Percentiles rank a stretch among this genome's conserved stretches.
Conservation (phyloP, 2,113 vertebrate genomes). For the Pelecanoides urinatrix region DNA sequence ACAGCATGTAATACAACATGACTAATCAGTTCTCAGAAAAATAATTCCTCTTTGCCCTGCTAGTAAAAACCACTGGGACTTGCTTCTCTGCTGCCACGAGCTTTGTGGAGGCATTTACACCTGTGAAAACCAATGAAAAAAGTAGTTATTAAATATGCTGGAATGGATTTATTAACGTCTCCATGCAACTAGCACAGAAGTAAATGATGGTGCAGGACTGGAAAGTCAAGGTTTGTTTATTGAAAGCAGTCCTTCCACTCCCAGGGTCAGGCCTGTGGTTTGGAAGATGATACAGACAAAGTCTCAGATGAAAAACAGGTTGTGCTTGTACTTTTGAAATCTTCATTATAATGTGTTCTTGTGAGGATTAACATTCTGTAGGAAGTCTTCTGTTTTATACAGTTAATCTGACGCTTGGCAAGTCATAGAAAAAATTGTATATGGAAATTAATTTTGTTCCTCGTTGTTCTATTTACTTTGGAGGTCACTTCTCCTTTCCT, state of each 20-base stretch:
- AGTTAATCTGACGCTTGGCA: neutral
- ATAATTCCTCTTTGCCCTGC: neutral
- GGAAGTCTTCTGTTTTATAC: neutral
- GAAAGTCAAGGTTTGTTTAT: conserved; percentile 60
- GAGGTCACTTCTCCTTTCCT: neutral
- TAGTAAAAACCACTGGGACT: neutral
- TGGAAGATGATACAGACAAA: conserved; percentile 51
- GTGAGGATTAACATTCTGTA: conserved; percentile 6
- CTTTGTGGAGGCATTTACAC: neutral
- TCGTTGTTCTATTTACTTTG: conserved; percentile 16
- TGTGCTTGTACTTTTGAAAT: conserved; percentile 44
- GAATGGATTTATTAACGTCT: neutral
- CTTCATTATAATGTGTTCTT: conserved; percentile 1
- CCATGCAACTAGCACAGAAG: neutral
- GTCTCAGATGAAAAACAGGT: conserved; percentile 60
- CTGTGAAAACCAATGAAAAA: conserved; percentile 1
- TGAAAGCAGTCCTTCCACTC: conserved; percentile 50
- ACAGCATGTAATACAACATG: neutral
- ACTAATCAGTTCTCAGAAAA: neutral
- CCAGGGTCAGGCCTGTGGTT: conserved; percentile 54
- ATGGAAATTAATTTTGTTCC: conserved; percentile 36
- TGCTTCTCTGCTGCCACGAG: neutral
- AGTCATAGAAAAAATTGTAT: neutral
- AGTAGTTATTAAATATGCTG: neutral
- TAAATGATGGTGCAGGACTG: conserved; percentile 45